Base-by-base conservation (phyloP, 2,888 invertebrate species). In the Lobophora halterata region DNA sequence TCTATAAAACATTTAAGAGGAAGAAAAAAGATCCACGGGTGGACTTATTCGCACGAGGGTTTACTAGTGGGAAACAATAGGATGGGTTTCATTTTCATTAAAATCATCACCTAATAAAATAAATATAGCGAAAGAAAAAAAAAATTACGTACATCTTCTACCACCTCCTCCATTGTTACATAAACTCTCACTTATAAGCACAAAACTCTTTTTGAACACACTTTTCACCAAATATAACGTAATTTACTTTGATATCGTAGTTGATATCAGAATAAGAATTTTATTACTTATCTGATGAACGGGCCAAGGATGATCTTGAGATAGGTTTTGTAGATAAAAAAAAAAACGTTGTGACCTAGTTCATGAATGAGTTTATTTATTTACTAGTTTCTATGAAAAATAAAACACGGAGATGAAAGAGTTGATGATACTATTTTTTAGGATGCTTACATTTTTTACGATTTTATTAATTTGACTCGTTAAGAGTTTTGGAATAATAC, bases 231-330 rank as follows among this genome's bases (percentile, higher is more conserved):
- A 6, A 10, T 14, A 1, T 35, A 12, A n/a, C 13, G 11, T 19
- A 9, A 9, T 25, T 25, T 8, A 14, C 8, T 25, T 17, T 26
- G 8, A 12, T 35, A 38, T 12, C 20, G 6, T 16, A 12, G 34
- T 36, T 33, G 30, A 35, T 42, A 47, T 40, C 36, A 24, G 34
- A 43, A 24, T 47, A 33, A 32, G 40, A 42, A 33, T 40, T 38
- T 30, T 31, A 44, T 37, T 24, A 31, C 11, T 37, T 49, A 52
- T 44, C 49, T 43, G 25, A 20, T 8, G 35, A n/a, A 37, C 45
- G 11, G 20, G 7, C 35, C 56, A 60, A 54, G 52, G 55, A 54
- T 60, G 55, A 58, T 58, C 52, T 50, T 50, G 44, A 49, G 58
- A 60, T 60, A 55, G 46, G 41, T 50, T 56, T 31, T n/a, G n/a